phyloP scores from a whole-genome alignment of 2,113 vertebrate genomes.

The Dicrurus megarhynchus region DNA sequence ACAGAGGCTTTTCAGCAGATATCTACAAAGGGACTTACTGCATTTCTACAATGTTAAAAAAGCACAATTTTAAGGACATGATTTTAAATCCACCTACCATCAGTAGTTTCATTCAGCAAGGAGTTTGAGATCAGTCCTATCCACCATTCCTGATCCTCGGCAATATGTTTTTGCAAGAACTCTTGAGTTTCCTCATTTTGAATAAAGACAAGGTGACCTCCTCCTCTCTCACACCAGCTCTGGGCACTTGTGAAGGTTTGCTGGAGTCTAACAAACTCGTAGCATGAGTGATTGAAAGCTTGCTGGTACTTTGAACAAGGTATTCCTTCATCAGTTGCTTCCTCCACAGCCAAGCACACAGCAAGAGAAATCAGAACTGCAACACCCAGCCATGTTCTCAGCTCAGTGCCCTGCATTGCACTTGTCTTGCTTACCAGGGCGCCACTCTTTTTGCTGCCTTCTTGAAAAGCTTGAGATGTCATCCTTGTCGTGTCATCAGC shows the following conservation, averaged over 20 bases:
- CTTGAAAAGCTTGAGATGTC: not conserved
- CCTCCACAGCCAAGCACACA: conserved; percentile 20
- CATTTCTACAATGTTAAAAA: not conserved
- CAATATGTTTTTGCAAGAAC: conserved; percentile 84
- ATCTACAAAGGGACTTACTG: not conserved
- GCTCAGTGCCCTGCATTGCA: not conserved
- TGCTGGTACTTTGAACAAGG: conserved; percentile 81
- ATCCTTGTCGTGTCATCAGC: not conserved
- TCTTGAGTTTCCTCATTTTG: conserved; percentile 83
- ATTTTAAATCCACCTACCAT: conserved; percentile 61
- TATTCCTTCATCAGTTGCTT: conserved; percentile 37
- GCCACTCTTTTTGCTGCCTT: not conserved
- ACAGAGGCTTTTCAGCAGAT: not conserved
- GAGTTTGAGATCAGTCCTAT: conserved; percentile 81
- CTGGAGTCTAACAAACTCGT: conserved; percentile 82
- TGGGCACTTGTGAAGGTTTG: conserved; percentile 79
- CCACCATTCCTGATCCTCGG: conserved; percentile 86
- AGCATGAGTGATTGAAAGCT: conserved; percentile 84
- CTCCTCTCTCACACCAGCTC: conserved; percentile 88
- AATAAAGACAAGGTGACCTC: conserved; percentile 89
- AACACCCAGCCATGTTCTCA: not conserved
- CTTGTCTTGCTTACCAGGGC: conserved; percentile 18
- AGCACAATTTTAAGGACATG: not conserved
- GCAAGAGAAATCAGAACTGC: conserved; percentile 30
- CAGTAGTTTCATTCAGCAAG: conserved; percentile 55